Conservation (phyloP, 2,797 vertebrate species). For the Cetoscarus ocellatus region DNA sequence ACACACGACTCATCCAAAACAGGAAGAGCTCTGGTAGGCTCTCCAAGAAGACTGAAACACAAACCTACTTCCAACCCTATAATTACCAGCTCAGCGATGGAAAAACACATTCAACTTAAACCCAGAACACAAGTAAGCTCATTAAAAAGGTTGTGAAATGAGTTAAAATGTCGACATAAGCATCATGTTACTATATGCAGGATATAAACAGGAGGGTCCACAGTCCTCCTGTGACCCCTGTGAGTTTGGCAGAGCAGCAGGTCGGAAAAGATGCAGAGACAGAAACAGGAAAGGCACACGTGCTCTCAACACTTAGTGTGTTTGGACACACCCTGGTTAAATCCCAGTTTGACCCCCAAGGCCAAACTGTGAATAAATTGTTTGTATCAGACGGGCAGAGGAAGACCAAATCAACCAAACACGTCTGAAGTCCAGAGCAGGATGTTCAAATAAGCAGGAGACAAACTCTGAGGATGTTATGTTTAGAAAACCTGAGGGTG, state of each 20-base stretch:
- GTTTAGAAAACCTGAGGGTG: too few species aligned
- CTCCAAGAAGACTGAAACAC: constrained; percentile 28
- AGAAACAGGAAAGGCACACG: constrained; percentile 63
- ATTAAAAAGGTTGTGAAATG: not conserved
- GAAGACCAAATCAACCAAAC: not conserved
- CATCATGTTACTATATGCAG: constrained; percentile 3
- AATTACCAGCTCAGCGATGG: constrained; percentile 30
- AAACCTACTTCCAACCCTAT: constrained; percentile 16
- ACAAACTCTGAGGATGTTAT: not conserved
- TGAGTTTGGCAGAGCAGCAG: constrained; percentile 25
- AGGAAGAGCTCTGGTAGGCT: constrained; percentile 50
- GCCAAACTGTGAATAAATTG: constrained; percentile 2
- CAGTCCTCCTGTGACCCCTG: constrained; percentile 13
- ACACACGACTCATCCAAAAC: constrained; percentile 57
- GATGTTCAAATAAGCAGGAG: not conserved
- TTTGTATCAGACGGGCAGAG: not conserved
- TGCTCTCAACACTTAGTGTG: constrained; percentile 42
- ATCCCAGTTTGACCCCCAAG: constrained; percentile 29
- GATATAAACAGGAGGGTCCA: constrained; percentile 42
- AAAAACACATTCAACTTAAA: constrained; percentile 18
- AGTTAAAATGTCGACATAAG: constrained; percentile 1
- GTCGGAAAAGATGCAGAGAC: constrained; percentile 46
- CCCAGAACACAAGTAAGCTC: constrained; percentile 17
- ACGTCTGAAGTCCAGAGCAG: not conserved
- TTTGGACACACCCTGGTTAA: constrained; percentile 36